These are phyloP conservation scores for Pteria penguin DNA, from an alignment of 2,888 invertebrate genomes.

Conservation along the genomic window DNA sequence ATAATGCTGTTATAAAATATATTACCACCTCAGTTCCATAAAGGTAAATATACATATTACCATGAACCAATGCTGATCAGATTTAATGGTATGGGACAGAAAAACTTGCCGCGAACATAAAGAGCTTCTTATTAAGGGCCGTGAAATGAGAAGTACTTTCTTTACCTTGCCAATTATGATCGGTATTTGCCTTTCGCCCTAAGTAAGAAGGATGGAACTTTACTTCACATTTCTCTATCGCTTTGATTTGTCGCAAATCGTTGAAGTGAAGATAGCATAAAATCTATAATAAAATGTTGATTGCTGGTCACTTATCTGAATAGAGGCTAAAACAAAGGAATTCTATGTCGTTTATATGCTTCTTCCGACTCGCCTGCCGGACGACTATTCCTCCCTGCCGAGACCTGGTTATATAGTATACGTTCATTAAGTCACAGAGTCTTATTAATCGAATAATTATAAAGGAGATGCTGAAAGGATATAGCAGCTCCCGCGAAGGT, in stretches of 20 bases:
- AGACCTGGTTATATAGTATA: no score
- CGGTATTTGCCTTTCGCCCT: neutral
- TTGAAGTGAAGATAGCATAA: conserved; percentile 18
- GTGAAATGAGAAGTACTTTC: neutral
- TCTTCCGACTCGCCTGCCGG: no score
- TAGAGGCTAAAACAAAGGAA: conserved; percentile 2
- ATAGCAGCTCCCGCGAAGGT: no score
- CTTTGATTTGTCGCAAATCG: conserved; percentile 25
- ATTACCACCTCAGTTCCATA: no score
- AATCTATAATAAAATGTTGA: conserved; percentile 24
- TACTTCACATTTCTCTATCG: neutral
- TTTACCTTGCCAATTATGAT: neutral
- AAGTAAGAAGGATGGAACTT: neutral
- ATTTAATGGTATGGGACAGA: neutral
- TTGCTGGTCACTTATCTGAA: conserved; percentile 6
- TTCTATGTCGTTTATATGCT: neutral
- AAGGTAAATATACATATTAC: no score
- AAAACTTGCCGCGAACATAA: neutral
- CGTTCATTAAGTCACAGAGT: no score
- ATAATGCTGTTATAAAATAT: no score
- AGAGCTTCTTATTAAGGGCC: neutral
- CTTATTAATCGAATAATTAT: no score
- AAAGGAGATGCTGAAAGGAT: no score
- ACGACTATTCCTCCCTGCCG: no score
- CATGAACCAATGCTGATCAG: neutral